Evolutionary conservation across 2,888 invertebrate species (phyloP).

Genomic region (Anaspis maculata): DNA sequence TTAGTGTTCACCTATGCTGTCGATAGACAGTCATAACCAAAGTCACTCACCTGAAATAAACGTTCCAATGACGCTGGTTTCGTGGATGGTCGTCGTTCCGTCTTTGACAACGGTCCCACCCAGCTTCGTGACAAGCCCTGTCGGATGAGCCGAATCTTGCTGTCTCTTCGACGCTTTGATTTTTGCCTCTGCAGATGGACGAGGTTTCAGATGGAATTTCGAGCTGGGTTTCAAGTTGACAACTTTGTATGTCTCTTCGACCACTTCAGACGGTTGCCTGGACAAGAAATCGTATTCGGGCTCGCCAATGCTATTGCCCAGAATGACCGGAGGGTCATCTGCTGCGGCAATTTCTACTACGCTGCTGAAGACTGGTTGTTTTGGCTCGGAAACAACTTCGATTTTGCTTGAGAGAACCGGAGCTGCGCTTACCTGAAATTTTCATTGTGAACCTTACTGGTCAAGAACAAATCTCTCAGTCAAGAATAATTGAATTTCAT

Average conservation of each 20-base stretch:
- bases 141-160: conserved; percentile 61
- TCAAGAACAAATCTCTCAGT: no score
- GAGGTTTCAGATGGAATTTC: conserved; percentile 45
- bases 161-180: conserved; percentile 41
- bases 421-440: conserved; percentile 25
- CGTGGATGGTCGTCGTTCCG: conserved; percentile 75
- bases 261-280: conserved; percentile 74
- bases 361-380: conserved; percentile 33
- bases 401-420: conserved; percentile 49
- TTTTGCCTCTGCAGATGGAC: conserved; percentile 37
- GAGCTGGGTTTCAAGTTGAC: conserved; percentile 70
- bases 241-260: conserved; percentile 78
- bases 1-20: no score
- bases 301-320: conserved; percentile 66
- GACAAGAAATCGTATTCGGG: conserved; percentile 81
- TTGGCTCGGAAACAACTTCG: conserved; percentile 32
- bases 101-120: conserved; percentile 78
- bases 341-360: conserved; percentile 35
- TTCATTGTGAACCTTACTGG: no score
- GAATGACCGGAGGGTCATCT: conserved; percentile 51
- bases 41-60: conserved; percentile 79
- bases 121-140: conserved; percentile 74
- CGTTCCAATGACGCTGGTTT: conserved; percentile 84
- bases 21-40: no score
- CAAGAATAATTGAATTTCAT: no score